These are phyloP conservation scores for Sinocyclocheilus anophthalmus DNA, from an alignment of 2,113 vertebrate species.

Conservation along the genomic window DNA sequence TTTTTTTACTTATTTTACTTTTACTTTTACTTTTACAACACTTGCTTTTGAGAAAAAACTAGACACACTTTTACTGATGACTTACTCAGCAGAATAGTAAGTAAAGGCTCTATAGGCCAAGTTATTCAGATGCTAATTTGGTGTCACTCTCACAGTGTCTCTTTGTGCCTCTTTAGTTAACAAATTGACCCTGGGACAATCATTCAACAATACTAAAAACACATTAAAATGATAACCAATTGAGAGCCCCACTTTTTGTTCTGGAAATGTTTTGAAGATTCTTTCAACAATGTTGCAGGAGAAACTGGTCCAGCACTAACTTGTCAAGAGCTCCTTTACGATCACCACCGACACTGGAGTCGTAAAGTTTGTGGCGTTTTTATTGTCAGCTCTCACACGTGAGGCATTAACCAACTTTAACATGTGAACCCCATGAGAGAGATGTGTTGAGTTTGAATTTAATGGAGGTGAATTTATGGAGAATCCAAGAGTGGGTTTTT, in stretches of 20 bases:
- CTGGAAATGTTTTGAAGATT: neutral
- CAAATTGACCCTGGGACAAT: constrained; percentile 51
- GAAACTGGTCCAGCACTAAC: neutral
- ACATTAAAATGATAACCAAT: neutral
- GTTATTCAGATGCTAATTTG: constrained; percentile 63
- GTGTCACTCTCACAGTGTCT: constrained; percentile 43
- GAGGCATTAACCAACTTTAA: neutral
- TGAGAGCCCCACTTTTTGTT: constrained; percentile 13
- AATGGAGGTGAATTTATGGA: constrained; percentile 35
- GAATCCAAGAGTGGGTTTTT: neutral
- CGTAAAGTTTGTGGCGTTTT: neutral
- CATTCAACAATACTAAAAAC: constrained; percentile 44
- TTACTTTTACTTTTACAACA: neutral
- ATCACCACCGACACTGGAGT: neutral
- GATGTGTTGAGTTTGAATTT: constrained; percentile 9
- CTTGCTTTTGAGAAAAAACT: neutral
- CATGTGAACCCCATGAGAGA: neutral
- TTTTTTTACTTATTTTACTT: neutral
- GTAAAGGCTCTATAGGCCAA: neutral
- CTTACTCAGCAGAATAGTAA: constrained; percentile 5
- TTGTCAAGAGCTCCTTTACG: constrained; percentile 9
- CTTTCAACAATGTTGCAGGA: neutral
- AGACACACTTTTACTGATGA: neutral
- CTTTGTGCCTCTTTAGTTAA: constrained; percentile 46
- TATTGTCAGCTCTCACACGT: neutral